Conservation (phyloP, 2,113 vertebrate species). For the Gorilla gorilla region DNA sequence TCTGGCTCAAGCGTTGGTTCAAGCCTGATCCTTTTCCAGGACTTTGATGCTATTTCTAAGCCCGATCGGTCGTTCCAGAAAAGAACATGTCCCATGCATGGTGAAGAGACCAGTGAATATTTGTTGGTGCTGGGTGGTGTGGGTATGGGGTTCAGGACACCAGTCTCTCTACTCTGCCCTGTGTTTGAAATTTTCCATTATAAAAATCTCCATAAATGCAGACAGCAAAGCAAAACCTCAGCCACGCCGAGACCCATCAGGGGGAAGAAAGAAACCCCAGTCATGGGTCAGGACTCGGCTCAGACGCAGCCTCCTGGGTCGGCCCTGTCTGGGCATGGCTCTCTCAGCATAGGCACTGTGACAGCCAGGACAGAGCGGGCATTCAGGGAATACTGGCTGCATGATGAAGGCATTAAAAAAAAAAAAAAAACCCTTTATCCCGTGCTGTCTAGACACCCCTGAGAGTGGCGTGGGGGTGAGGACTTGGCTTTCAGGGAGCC, state of each 20-base stretch:
- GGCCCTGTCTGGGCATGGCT: not conserved
- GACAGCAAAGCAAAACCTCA: not conserved
- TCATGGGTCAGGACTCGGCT: not conserved
- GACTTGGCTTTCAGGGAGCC: not conserved
- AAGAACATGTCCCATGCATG: accelerated
- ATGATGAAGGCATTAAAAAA: not conserved
- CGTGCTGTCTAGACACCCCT: slow-evolving; percentile 24
- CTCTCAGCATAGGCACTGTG: accelerated
- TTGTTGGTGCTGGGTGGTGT: accelerated
- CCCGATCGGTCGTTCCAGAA: accelerated
- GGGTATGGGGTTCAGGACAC: not conserved
- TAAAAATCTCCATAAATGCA: not conserved
- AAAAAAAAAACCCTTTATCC: not conserved
- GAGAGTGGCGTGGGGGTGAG: not conserved
- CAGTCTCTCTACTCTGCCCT: not conserved
- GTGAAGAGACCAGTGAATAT: accelerated
- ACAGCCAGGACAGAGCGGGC: slow-evolving; percentile 45
- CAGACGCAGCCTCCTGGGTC: not conserved
- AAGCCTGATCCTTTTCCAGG: not conserved
- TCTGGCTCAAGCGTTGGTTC: not conserved
- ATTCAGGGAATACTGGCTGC: slow-evolving; percentile 45
- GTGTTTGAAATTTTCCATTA: slow-evolving; percentile 13
- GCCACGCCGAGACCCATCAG: not conserved
- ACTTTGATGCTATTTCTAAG: not conserved
- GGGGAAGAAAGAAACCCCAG: not conserved